Conservation (phyloP, 2,888 invertebrate genomes). For the Auanema freiburgensis region DNA sequence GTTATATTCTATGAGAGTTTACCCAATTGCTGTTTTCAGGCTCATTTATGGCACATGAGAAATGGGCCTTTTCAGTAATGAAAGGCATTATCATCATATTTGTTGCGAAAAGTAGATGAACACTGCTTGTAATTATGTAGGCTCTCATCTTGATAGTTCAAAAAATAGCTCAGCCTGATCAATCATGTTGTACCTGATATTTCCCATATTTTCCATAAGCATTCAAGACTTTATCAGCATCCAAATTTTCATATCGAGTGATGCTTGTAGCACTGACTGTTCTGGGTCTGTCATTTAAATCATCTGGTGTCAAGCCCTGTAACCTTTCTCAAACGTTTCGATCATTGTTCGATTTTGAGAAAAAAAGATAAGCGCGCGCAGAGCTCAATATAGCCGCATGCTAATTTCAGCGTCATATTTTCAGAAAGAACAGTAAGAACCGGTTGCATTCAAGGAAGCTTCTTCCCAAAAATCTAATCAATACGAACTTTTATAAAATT, state of each 20-base stretch:
- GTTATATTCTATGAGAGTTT: neutral
- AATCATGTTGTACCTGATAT: constrained; percentile 54
- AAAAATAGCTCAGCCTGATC: constrained; percentile 29
- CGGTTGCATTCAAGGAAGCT: no score
- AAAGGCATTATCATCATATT: constrained; percentile 58
- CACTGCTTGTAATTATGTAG: constrained; percentile 38
- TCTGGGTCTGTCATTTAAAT: no score
- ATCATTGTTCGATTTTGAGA: no score
- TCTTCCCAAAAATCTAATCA: no score
- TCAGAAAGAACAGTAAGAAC: no score
- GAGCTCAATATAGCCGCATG: no score
- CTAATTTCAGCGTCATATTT: no score
- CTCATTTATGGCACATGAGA: constrained; percentile 28
- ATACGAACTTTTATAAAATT: no score
- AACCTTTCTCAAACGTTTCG: no score
- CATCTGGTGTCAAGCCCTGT: no score
- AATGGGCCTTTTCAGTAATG: constrained; percentile 45
- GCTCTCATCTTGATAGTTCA: constrained; percentile 38
- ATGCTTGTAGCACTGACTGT: no score
- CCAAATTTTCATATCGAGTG: constrained; percentile 25
- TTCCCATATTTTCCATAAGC: constrained; percentile 58
- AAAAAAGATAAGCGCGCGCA: no score
- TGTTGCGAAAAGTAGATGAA: constrained; percentile 37
- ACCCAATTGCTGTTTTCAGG: neutral
- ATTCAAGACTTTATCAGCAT: constrained; percentile 59